Base-by-base conservation (phyloP, 2,113 vertebrate genomes). In the Colaptes auratus region DNA sequence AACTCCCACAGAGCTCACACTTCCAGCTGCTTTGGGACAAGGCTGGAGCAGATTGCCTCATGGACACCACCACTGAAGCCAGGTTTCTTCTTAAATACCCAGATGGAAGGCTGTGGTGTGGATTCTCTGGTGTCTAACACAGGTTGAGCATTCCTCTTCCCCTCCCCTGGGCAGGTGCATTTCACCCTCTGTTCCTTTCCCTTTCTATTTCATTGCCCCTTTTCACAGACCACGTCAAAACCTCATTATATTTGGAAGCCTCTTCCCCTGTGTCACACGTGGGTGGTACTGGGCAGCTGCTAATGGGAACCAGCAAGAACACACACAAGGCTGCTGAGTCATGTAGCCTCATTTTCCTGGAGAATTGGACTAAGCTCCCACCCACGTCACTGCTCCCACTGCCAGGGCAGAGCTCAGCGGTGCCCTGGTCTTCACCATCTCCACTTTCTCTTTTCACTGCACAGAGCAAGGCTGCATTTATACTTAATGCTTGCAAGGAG, bases 251-350 rank as follows among this genome's bases (percentile, higher is more conserved):
- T 36, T 42, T 55, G 78, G 87, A 65, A 95, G 12, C 72, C 59
- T 85, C 63, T 92, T 69, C 75, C 55, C 35, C 63, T 76, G 75
- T 79, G 71, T 73, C 91, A 85, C 3, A 69, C 2, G 33, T 80
- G 71, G 90, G 93, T 66, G 89, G 75, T 65, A 24, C 67, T 73
- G 92, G 93, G 93, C 92, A 92, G 91, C 73, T 63, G 60, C 69
- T 80, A 44, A 42, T 21, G 69, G 76, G 64, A 90, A 55, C 0
- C 9, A 77, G 78, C 59, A 53, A 67, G 86, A 88, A 17, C 8
- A 2, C 78, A 91, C 2, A 0, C 66, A 35, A 52, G 64, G 85
- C 81, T 90, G 92, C 90, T 94, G 90, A 88, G 79, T 83, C 88
- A 94, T 2, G 0, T 20, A 82, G 92, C 76, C 59, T 82, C 10